phyloP scores from a whole-genome alignment of 2,113 vertebrate species.

The Paratilapia polleni region DNA sequence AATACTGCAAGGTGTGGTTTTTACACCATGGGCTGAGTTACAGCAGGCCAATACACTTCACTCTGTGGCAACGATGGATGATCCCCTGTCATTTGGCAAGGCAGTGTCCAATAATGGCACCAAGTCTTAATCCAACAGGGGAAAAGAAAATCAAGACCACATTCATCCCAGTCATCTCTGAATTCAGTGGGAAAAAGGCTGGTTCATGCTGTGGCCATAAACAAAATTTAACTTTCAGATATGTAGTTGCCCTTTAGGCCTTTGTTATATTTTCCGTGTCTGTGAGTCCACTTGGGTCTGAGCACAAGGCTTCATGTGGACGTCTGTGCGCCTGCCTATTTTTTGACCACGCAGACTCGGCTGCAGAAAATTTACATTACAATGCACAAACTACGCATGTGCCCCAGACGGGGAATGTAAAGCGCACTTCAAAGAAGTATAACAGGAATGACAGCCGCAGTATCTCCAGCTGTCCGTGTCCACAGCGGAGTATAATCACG shows the following conservation, averaged over 20 bases:
- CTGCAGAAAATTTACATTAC: not conserved
- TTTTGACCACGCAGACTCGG: not conserved
- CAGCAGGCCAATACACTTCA: not conserved
- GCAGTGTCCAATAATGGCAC: conserved; percentile 71
- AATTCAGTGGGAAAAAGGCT: conserved; percentile 69
- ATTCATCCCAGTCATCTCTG: conserved; percentile 76
- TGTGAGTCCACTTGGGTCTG: not conserved
- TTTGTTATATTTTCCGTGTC: not conserved
- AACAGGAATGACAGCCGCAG: not conserved
- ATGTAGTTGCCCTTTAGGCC: not conserved
- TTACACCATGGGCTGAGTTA: not conserved
- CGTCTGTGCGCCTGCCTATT: too few relatives aligned
- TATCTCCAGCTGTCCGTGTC: not conserved
- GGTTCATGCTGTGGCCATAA: conserved; percentile 76
- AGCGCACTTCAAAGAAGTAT: not conserved
- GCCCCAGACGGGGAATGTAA: not conserved
- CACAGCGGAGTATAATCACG: not conserved
- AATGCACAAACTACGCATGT: not conserved
- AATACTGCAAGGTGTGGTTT: not conserved
- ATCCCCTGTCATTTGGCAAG: conserved; percentile 75
- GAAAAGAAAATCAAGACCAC: conserved; percentile 63
- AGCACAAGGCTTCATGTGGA: too few relatives aligned
- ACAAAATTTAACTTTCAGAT: not conserved
- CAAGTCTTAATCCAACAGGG: conserved; percentile 73
- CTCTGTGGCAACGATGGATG: fast-evolving